phyloP scores from a whole-genome alignment of 2,797 vertebrate genomes.

The Sebastes minor region DNA sequence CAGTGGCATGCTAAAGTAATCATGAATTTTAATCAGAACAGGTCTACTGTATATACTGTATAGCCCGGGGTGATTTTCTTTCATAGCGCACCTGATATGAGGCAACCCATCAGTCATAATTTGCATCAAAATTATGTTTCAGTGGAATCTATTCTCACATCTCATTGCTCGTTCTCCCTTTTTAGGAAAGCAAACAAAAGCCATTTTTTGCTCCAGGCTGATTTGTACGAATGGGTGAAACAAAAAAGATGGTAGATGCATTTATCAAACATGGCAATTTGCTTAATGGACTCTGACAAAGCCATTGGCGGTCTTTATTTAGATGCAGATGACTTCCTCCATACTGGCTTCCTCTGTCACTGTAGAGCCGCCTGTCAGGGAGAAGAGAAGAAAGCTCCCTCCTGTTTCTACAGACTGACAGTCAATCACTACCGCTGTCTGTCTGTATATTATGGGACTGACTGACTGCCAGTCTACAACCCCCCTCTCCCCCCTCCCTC shows the following conservation, averaged over 20 bases:
- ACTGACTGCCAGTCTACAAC: constrained; percentile 36
- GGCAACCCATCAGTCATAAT: constrained; percentile 42
- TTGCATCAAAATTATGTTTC: constrained; percentile 50
- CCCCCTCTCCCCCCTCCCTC: not conserved
- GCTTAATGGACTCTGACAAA: constrained; percentile 83
- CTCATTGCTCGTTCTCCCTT: constrained; percentile 27
- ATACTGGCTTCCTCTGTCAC: constrained; percentile 67
- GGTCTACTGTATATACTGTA: not conserved
- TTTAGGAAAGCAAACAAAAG: constrained; percentile 60
- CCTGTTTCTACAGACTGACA: constrained; percentile 60
- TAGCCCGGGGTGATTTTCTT: constrained; percentile 18
- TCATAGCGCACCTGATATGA: constrained; percentile 28
- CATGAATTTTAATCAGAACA: constrained; percentile 27
- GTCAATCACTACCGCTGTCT: constrained; percentile 59
- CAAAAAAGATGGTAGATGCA: constrained; percentile 67
- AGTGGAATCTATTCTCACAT: constrained; percentile 17
- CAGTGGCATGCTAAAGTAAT: constrained; percentile 22
- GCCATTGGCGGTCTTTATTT: constrained; percentile 80
- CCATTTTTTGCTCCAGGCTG: constrained; percentile 51
- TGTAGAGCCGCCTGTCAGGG: constrained; percentile 53
- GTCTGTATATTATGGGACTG: constrained; percentile 24
- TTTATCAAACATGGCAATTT: constrained; percentile 82
- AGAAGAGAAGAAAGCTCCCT: constrained; percentile 39
- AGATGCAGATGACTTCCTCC: constrained; percentile 81
- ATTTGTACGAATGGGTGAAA: constrained; percentile 56